Conservation (phyloP, 2,888 invertebrate genomes). For the Acheta domesticus region DNA sequence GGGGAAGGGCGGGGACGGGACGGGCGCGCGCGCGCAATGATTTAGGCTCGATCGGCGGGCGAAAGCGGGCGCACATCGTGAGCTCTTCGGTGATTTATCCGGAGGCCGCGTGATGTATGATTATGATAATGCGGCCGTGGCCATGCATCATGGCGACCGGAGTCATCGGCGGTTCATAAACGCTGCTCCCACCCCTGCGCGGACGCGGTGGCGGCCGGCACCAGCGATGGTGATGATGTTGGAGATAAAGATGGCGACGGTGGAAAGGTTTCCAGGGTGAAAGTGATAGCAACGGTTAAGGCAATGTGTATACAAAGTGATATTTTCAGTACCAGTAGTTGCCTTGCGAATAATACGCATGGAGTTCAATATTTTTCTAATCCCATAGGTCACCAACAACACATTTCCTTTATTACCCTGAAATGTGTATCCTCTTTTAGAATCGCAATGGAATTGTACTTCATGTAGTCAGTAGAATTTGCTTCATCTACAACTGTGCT, state of each 20-base stretch:
- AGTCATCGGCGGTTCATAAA: conserved; percentile 18
- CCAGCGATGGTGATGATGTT: background rate
- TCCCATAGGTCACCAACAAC: too few species aligned
- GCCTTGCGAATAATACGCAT: too few species aligned
- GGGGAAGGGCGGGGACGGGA: background rate
- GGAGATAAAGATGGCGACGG: background rate
- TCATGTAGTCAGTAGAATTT: too few species aligned
- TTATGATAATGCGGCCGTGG: conserved; percentile 7
- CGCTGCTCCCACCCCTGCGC: background rate
- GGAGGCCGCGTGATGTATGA: background rate
- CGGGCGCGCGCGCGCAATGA: background rate
- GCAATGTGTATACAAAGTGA: too few species aligned
- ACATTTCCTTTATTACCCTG: too few species aligned
- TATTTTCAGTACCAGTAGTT: too few species aligned
- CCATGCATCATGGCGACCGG: conserved; percentile 7
- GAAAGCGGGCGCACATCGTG: background rate
- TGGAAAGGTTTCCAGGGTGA: too few species aligned
- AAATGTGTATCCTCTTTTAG: too few species aligned
- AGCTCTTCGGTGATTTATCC: conserved; percentile 18
- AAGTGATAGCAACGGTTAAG: too few species aligned
- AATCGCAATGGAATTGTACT: too few species aligned
- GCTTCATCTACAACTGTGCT: too few species aligned
- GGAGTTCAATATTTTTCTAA: too few species aligned
- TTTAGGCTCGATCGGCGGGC: conserved; percentile 1
- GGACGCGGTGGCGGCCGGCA: background rate